phyloP scores from a whole-genome alignment of 64 coral and sea anemone genomes.

The Anthopleura sola region DNA sequence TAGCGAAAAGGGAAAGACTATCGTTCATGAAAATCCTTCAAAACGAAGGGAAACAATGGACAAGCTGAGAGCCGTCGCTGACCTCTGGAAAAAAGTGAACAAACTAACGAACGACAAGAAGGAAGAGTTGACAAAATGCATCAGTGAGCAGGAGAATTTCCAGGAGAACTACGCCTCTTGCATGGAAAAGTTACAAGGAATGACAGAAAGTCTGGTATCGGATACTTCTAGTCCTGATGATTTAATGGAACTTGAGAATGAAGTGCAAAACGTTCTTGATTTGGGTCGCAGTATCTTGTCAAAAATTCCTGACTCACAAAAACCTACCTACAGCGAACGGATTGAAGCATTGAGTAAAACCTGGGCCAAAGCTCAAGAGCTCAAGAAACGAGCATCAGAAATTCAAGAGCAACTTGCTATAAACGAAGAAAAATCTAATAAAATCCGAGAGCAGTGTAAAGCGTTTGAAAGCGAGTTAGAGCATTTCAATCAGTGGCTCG shows the following conservation, averaged over 20 bases:
- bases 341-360: conserved; percentile 25
- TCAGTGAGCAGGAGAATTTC: conserved; percentile 58
- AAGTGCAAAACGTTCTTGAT: conserved; percentile 13
- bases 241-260: not conserved
- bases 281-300: conserved; percentile 31
- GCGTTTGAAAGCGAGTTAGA: conserved; percentile 44
- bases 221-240: not conserved
- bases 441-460: conserved; percentile 26
- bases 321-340: not conserved
- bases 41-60: conserved; percentile 60
- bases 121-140: conserved; percentile 39
- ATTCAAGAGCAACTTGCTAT: conserved; percentile 37
- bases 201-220: not conserved
- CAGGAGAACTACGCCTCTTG: conserved; percentile 52
- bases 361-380: conserved; percentile 26
- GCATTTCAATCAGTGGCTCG: conserved; percentile 56
- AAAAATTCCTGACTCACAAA: conserved; percentile 25
- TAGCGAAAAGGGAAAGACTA: conserved; percentile 63
- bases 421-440: conserved; percentile 34
- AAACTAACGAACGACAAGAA: conserved; percentile 58
- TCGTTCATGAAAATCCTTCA: conserved; percentile 55
- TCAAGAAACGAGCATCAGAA: conserved; percentile 37
- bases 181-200: conserved; percentile 43
- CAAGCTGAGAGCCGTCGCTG: conserved; percentile 46
- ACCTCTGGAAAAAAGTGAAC: conserved; percentile 66